Conservation (phyloP, 1,140 invertebrate species). For the Pseudobourletiella spinata region DNA sequence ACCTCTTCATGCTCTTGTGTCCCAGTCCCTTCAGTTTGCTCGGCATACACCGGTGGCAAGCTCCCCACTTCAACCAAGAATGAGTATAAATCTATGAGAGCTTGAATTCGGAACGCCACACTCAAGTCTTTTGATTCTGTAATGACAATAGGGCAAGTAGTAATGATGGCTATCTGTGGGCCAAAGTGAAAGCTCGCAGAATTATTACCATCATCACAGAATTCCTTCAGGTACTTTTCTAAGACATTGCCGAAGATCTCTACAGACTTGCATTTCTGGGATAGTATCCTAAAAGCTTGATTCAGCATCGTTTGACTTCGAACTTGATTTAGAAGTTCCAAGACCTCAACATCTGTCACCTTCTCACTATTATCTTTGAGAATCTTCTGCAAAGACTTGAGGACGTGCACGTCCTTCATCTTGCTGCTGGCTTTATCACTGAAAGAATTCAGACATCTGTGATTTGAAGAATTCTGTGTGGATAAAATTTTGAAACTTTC, state of each 20-base stretch:
- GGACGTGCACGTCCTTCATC: conserved; percentile 74
- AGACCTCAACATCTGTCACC: conserved; percentile 47
- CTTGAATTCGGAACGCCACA: conserved; percentile 18
- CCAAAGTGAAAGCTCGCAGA: not conserved
- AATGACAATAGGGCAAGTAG: too few relatives aligned
- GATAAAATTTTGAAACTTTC: too few relatives aligned
- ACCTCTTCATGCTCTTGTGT: not conserved
- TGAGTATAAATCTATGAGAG: conserved; percentile 27
- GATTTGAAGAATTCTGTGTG: not conserved
- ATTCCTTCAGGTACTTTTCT: conserved; percentile 43
- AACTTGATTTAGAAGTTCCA: conserved; percentile 50
- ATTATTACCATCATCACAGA: conserved; percentile 40
- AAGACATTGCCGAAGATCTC: conserved; percentile 44
- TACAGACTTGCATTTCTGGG: conserved; percentile 51
- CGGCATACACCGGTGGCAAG: conserved; percentile 21
- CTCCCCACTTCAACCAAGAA: conserved; percentile 4
- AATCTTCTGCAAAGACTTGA: conserved; percentile 64
- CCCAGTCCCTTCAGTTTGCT: not conserved
- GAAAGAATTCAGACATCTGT: conserved; percentile 2
- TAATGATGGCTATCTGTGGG: not conserved
- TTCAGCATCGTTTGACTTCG: conserved; percentile 62
- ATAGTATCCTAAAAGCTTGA: conserved; percentile 61
- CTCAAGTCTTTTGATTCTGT: conserved; percentile 27
- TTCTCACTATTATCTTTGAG: conserved; percentile 48
- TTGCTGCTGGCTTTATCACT: conserved; percentile 73